Conservation (phyloP, 2,113 vertebrate genomes). For the Callopanchax toddi region DNA sequence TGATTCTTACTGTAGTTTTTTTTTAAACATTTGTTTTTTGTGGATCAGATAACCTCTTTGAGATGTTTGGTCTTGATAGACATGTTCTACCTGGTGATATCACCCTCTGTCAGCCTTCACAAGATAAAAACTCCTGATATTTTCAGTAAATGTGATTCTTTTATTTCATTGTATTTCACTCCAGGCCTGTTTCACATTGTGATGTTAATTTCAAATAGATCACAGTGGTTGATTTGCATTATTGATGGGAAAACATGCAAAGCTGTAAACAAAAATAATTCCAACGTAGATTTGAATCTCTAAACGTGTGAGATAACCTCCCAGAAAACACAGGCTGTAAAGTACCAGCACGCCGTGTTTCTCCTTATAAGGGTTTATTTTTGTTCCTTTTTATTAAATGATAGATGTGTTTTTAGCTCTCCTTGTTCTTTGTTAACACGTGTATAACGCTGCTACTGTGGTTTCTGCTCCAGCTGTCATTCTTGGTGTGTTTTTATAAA, state of each 20-base stretch:
- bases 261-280: conserved; percentile 29
- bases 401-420: background rate
- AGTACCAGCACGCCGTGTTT: conserved; percentile 1
- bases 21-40: background rate
- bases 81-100: conserved; percentile 54
- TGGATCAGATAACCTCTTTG: conserved; percentile 27
- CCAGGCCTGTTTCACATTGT: too few relatives aligned
- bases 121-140: background rate
- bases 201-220: too few relatives aligned
- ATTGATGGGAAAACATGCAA: conserved; percentile 12
- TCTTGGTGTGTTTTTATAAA: background rate
- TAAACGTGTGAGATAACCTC: conserved; percentile 38
- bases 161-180: background rate
- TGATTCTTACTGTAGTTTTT: conserved; percentile 5
- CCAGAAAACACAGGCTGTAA: background rate
- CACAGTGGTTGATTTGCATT: too few relatives aligned
- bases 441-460: background rate
- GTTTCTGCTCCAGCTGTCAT: too few relatives aligned
- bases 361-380: conserved; percentile 20
- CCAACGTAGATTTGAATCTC: conserved; percentile 35
- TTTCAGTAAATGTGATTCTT: background rate
- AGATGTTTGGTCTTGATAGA: conserved; percentile 25
- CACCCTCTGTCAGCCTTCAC: conserved; percentile 25
- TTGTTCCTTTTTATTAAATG: conserved; percentile 12
- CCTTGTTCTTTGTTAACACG: background rate